A percentile compares a stretch with the other conserved stretches of the same genome.
phyloP scores from a whole-genome alignment of 2,113 vertebrate genomes.

The Xyrauchen texanus region DNA sequence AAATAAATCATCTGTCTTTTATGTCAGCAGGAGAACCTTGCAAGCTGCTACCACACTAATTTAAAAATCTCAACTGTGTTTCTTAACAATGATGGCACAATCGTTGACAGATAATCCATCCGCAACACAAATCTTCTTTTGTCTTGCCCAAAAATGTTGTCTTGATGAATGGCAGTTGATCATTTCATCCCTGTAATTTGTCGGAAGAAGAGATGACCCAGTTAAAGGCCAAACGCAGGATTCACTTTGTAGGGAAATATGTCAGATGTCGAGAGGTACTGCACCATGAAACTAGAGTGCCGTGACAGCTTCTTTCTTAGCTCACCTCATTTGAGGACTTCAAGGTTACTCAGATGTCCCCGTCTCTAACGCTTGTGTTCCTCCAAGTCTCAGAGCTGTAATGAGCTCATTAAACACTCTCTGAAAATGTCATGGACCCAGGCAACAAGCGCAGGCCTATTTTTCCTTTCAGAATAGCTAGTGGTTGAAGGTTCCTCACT shows the following conservation, averaged over 20 bases:
- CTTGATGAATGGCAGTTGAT: slow-evolving; percentile 27
- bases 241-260: slow-evolving; percentile 31
- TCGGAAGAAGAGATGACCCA: slow-evolving; percentile 27
- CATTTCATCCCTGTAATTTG: slow-evolving; percentile 37
- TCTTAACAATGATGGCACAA: slow-evolving; percentile 3
- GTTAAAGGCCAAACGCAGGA: slow-evolving; percentile 25
- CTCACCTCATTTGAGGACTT: slow-evolving; percentile 41
- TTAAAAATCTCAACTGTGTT: background rate
- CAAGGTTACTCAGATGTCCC: slow-evolving; percentile 43
- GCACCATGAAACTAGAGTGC: background rate
- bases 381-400: slow-evolving; percentile 31
- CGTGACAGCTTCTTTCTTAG: slow-evolving; percentile 29
- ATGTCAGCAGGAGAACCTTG: slow-evolving; percentile 17
- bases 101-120: slow-evolving; percentile 16
- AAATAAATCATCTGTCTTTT: slow-evolving; percentile 6
- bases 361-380: slow-evolving; percentile 7
- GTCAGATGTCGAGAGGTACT: slow-evolving; percentile 9
- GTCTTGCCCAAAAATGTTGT: background rate
- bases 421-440: slow-evolving; percentile 39
- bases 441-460: slow-evolving; percentile 5
- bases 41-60: background rate
- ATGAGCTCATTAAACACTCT: slow-evolving; percentile 48
- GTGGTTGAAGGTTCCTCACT: slow-evolving; percentile 20
- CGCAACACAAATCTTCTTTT: too few species aligned
- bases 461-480: slow-evolving; percentile 10